Evolutionary conservation across 92 coral and sea anemone species (phyloP).

Genomic region (Epizoanthus stellaris): DNA sequence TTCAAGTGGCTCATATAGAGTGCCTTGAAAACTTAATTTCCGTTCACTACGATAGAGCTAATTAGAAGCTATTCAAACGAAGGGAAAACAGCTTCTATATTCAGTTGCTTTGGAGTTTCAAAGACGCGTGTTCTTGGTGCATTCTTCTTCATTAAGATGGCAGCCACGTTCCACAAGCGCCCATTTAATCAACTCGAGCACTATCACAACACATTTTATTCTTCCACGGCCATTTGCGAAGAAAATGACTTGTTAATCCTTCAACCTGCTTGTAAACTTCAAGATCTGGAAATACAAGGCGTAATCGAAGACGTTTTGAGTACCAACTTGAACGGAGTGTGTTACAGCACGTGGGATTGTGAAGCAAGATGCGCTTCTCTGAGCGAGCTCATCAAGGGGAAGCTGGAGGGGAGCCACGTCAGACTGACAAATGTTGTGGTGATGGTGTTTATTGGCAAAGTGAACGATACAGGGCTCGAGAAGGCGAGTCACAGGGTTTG

Average conservation of each 20-base stretch:
- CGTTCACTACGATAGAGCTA: slow-evolving; percentile 30
- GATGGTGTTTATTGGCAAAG: slow-evolving; percentile 79
- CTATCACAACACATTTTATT: not conserved
- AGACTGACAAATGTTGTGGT: slow-evolving; percentile 66
- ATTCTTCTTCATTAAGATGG: not conserved
- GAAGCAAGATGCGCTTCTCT: slow-evolving; percentile 77
- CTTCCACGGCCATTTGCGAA: slow-evolving; percentile 9
- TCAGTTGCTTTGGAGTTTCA: not conserved
- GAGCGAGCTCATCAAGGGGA: slow-evolving; percentile 74
- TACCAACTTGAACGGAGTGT: slow-evolving; percentile 67
- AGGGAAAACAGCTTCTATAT: slow-evolving; percentile 8
- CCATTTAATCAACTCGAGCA: slow-evolving; percentile 21
- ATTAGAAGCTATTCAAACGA: slow-evolving; percentile 40
- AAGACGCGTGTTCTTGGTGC: not conserved
- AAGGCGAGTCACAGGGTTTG: slow-evolving; percentile 86
- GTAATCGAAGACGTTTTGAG: slow-evolving; percentile 76
- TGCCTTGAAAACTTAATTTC: slow-evolving; percentile 43
- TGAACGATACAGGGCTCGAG: slow-evolving; percentile 79
- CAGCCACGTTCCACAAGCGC: slow-evolving; percentile 22
- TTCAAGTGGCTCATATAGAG: slow-evolving; percentile 38
- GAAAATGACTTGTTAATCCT: slow-evolving; percentile 69
- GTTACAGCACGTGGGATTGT: slow-evolving; percentile 75
- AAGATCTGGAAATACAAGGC: slow-evolving; percentile 80
- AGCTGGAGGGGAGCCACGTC: slow-evolving; percentile 46
- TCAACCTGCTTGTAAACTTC: slow-evolving; percentile 91